phyloP scores from a whole-genome alignment of 2,888 invertebrate species.

The Alitta virens region DNA sequence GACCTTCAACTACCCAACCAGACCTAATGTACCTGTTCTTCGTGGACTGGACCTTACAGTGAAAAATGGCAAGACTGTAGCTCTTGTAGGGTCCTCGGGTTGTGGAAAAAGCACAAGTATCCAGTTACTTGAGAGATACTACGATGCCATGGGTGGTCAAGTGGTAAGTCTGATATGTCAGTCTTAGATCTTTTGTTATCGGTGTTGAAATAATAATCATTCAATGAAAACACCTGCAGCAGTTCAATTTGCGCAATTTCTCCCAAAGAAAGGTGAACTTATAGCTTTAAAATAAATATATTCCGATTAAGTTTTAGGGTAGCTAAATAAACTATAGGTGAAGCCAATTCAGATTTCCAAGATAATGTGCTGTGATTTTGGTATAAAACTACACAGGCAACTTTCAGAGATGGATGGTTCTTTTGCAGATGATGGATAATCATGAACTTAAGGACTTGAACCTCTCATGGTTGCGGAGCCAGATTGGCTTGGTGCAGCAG shows the following conservation, averaged over 20 bases:
- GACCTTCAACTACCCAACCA: conserved; percentile 47
- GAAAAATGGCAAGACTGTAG: conserved; percentile 54
- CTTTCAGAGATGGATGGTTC: conserved; percentile 16
- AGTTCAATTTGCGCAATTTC: too few relatives aligned
- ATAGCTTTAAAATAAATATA: too few relatives aligned
- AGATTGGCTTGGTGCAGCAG: conserved; percentile 87
- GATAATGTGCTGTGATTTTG: too few relatives aligned
- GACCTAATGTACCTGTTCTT: conserved; percentile 48
- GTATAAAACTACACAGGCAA: too few relatives aligned
- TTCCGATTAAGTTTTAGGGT: too few relatives aligned
- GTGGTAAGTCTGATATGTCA: conserved; percentile 36
- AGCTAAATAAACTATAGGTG: too few relatives aligned
- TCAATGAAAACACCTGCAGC: too few relatives aligned
- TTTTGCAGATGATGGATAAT: not conserved
- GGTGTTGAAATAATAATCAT: too few relatives aligned
- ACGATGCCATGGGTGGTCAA: conserved; percentile 44
- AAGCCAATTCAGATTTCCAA: too few relatives aligned
- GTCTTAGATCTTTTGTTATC: too few relatives aligned
- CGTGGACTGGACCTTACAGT: conserved; percentile 52
- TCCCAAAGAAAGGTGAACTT: too few relatives aligned
- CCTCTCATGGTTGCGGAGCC: conserved; percentile 68
- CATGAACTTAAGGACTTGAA: conserved; percentile 53
- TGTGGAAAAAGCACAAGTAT: conserved; percentile 55
- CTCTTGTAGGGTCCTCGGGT: conserved; percentile 53
- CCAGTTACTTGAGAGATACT: conserved; percentile 53